These are phyloP conservation scores for Drosophila suboccidentalis DNA, from an alignment of 2,888 invertebrate species.

Conservation along the genomic window DNA sequence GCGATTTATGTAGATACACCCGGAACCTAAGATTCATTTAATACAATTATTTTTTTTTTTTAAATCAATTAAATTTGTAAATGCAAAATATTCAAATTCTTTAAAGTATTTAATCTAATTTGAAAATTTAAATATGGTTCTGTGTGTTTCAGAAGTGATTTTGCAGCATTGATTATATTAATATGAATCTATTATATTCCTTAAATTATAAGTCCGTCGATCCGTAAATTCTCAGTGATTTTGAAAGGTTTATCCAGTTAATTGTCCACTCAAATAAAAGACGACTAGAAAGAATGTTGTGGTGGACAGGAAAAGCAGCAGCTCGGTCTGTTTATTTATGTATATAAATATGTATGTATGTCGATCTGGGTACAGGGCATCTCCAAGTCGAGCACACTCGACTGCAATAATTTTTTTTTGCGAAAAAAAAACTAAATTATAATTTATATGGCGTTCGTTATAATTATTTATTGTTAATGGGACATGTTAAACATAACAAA, in stretches of 20 bases:
- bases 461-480: conserved; percentile 59
- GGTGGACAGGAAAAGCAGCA: not conserved
- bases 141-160: too few relatives aligned
- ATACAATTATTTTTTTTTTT: too few relatives aligned
- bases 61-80: too few relatives aligned
- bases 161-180: too few relatives aligned
- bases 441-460: conserved; percentile 38
- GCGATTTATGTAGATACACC: too few relatives aligned
- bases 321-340: conserved; percentile 6
- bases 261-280: not conserved
- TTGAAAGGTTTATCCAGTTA: not conserved
- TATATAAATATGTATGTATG: not conserved
- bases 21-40: too few relatives aligned
- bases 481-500: conserved; percentile 48
- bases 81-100: too few relatives aligned
- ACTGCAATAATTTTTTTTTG: conserved; percentile 20
- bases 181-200: too few relatives aligned
- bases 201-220: not conserved
- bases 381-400: conserved; percentile 11
- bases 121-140: too few relatives aligned
- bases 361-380: conserved; percentile 10
- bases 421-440: conserved; percentile 11
- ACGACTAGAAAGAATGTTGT: not conserved
- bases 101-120: too few relatives aligned
- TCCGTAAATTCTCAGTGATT: not conserved